Percentiles rank a stretch among this genome's conserved stretches.
Conservation (phyloP, 2,888 invertebrate species). For the Conus canariensis region DNA sequence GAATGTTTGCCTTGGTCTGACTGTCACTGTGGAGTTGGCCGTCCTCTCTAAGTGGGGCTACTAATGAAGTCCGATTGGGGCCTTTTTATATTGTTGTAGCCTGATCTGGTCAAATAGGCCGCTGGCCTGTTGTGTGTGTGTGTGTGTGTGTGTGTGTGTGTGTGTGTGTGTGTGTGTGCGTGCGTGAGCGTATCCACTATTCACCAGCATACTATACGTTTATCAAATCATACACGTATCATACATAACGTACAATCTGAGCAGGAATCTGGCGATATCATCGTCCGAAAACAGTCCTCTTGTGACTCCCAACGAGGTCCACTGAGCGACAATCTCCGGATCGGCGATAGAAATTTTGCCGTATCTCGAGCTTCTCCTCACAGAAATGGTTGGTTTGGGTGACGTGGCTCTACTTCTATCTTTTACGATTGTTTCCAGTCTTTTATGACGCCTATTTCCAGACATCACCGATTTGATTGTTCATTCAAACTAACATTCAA, state of each 20-base stretch:
- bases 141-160: too few relatives aligned
- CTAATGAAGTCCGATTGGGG: too few relatives aligned
- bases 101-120: too few relatives aligned
- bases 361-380: neutral
- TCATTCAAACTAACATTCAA: neutral
- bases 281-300: neutral
- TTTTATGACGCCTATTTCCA: neutral
- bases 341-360: neutral
- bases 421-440: neutral
- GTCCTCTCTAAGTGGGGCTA: too few relatives aligned
- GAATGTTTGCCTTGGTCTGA: too few relatives aligned
- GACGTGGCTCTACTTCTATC: neutral
- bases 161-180: neutral
- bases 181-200: neutral
- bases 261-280: constrained; percentile 5
- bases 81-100: too few relatives aligned
- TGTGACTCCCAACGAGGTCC: neutral
- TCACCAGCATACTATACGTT: neutral
- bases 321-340: neutral
- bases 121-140: too few relatives aligned
- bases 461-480: neutral
- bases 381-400: neutral
- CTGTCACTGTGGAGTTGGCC: too few relatives aligned
- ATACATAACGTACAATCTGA: neutral
- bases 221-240: neutral